A percentile compares a stretch with the other conserved stretches of the same genome.
Evolutionary conservation across 2,113 vertebrate species (phyloP).

Genomic region (Corvus cornix): DNA sequence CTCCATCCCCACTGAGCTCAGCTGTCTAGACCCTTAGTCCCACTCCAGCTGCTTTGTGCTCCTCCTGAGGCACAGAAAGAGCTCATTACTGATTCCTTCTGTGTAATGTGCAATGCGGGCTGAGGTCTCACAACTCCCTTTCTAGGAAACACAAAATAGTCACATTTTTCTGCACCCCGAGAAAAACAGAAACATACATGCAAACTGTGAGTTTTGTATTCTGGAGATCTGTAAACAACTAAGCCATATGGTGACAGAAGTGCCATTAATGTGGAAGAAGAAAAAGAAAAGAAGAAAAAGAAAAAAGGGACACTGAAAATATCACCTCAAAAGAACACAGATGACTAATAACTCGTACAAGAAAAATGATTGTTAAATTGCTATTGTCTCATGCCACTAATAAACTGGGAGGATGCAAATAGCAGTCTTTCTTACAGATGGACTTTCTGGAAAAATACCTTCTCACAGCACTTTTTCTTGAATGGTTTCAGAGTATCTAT

Average conservation of each 20-base stretch:
- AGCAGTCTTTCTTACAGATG: not conserved
- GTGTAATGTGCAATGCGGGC: not conserved
- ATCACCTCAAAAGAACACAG: not conserved
- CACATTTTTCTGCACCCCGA: not conserved
- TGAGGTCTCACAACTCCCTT: not conserved
- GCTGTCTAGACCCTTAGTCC: conserved; percentile 20
- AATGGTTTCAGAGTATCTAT: not conserved
- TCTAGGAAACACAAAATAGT: not conserved
- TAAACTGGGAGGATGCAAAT: not conserved
- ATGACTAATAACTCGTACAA: not conserved
- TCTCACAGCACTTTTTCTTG: not conserved
- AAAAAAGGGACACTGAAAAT: not conserved
- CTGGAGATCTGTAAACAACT: not conserved
- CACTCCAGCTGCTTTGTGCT: conserved; percentile 22
- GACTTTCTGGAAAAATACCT: not conserved
- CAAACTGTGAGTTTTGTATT: not conserved
- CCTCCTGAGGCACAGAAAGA: conserved; percentile 1
- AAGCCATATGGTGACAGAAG: not conserved
- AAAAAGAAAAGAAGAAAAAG: not conserved
- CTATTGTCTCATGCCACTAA: not conserved
- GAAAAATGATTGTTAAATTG: not conserved
- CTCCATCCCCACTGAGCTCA: conserved; percentile 28
- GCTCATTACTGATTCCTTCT: not conserved
- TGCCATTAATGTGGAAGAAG: not conserved
- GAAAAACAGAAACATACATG: not conserved